Evolutionary conservation across 1,140 invertebrate species (phyloP).

Genomic region (Apis dorsata): DNA sequence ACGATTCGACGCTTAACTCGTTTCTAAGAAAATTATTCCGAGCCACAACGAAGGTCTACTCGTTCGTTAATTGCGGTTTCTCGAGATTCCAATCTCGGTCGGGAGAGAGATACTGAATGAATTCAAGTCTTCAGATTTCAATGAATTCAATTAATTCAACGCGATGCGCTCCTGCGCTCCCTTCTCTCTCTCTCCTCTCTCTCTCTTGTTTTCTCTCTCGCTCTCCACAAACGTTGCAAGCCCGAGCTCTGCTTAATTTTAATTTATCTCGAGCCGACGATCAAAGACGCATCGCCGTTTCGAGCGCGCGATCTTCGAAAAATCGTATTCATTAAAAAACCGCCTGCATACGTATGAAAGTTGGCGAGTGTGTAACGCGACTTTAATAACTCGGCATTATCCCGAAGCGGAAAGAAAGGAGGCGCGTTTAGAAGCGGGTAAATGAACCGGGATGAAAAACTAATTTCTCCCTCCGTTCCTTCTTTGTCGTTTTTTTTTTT

Average conservation of each 20-base stretch:
- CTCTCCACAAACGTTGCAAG: background rate
- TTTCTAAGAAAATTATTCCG: constrained; percentile 28
- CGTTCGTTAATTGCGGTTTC: constrained; percentile 34
- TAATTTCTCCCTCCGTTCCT: constrained; percentile 40
- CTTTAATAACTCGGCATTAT: constrained; percentile 44
- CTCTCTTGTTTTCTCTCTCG: background rate
- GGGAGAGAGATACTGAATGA: constrained; percentile 17
- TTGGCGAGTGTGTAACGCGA: constrained; percentile 33
- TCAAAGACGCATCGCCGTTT: constrained; percentile 13
- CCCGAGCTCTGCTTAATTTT: constrained; percentile 14
- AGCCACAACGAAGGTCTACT: background rate
- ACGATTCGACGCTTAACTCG: background rate
- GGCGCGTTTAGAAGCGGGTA: constrained; percentile 7
- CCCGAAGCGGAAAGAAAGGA: background rate
- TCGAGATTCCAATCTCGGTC: constrained; percentile 30
- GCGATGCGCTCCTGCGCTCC: background rate
- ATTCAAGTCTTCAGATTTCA: constrained; percentile 27
- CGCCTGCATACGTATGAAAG: background rate
- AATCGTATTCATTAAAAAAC: constrained; percentile 33
- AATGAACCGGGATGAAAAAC: constrained; percentile 46
- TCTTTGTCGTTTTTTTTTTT: constrained; percentile 34
- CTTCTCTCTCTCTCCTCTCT: too few species aligned
- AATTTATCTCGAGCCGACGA: constrained; percentile 21
- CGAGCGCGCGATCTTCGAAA: background rate
- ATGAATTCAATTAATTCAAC: constrained; percentile 37